Conservation (phyloP, 2,113 vertebrate genomes). For the Capra hircus region DNA sequence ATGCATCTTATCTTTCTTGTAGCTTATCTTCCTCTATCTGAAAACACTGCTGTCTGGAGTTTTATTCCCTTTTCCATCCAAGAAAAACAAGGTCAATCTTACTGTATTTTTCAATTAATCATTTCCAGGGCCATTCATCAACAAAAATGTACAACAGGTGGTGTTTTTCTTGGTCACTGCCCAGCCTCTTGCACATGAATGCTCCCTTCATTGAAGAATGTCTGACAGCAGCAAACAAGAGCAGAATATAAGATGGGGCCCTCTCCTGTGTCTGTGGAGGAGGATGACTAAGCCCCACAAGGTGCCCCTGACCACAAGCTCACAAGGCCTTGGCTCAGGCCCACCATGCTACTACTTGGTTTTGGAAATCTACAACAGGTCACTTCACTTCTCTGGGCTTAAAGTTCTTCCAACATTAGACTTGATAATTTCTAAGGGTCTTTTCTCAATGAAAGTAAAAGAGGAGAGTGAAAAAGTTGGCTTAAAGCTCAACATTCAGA, state of each 20-base stretch:
- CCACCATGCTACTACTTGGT: neutral
- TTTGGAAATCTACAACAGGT: neutral
- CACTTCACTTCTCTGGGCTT: neutral
- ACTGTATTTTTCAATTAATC: neutral
- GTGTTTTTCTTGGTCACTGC: neutral
- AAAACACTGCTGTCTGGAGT: neutral
- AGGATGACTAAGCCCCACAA: neutral
- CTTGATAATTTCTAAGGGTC: neutral
- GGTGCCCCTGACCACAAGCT: neutral
- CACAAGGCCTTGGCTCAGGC: neutral
- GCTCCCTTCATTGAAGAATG: neutral
- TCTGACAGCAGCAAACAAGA: neutral
- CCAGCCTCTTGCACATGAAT: neutral
- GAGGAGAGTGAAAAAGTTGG: no score
- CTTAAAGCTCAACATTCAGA: no score
- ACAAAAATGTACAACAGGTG: neutral
- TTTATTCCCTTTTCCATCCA: neutral
- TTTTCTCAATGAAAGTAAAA: neutral
- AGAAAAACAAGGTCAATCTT: neutral
- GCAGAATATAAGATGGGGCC: fast-evolving
- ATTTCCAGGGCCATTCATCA: neutral
- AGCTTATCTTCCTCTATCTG: neutral
- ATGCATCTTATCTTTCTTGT: neutral
- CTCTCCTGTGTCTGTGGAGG: fast-evolving
- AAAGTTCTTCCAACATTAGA: neutral